Base-by-base conservation (phyloP, 2,113 vertebrate genomes). In the Sula dactylatra region DNA sequence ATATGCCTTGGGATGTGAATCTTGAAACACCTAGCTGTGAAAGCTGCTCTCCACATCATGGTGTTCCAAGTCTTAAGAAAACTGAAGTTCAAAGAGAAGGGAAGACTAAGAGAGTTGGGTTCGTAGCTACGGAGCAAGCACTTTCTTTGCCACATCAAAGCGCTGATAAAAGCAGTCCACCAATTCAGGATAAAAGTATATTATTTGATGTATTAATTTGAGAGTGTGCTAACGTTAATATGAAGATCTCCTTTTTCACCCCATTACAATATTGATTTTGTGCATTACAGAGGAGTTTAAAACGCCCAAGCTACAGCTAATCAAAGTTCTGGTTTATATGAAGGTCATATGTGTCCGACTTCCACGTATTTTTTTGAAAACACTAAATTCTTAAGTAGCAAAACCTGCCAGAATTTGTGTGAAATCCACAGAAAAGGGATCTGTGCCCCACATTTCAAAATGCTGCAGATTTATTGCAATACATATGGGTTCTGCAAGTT, bases 141-240 rank as follows among this genome's bases (percentile, higher is more conserved):
- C 62, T 90, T 91, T 82, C 38, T 86, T 80, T 80, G 64, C 78
- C 61, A 92, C 86, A 95, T 96, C 94, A 97, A 94, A 96, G 70
- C 18, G 1, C 45, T 88, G 86, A 89, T 76, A 96, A 96, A 97
- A 91, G 93, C 70, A 91, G 77, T 73, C 78, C 66, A 32, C 47
- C 59, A 58, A 84, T 79, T 92, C 72, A 58, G 55, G 67, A 70
- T 81, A 70, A 89, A 59, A 92, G 55, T 13, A 16, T 66, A 78
- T 55, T 93, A 94, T 93, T 92, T 95, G 95, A 96, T 92, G 64
- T 42, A 96, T 91, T 95, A 96, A 90, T 96, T 94, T 96, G 78
- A 88, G 83, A 96, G 44, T 18, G 9, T 38, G 49, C n/a, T 85
- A 92, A 52, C 71, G 88, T 79, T 79, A 85, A 74, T 59, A 89